phyloP scores from a whole-genome alignment of 2,888 invertebrate species.

The Oasisia sp. region DNA sequence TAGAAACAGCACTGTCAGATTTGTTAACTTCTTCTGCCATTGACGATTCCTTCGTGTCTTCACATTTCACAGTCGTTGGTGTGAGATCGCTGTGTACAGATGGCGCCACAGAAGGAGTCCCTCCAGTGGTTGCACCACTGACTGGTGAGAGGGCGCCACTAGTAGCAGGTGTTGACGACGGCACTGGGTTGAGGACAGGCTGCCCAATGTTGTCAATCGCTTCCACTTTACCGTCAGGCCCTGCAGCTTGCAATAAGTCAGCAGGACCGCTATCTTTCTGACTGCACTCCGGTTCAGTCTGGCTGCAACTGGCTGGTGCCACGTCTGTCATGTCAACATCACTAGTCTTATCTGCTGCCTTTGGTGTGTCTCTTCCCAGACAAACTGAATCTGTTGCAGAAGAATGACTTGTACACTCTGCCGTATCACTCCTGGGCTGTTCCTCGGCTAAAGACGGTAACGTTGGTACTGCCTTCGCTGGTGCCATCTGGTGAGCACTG shows the following conservation, averaged over 20 bases:
- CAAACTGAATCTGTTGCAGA: neutral
- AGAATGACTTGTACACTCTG: neutral
- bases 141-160: neutral
- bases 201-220: neutral
- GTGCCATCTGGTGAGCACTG: neutral
- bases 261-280: neutral
- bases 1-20: neutral
- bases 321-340: neutral
- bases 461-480: neutral
- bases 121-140: neutral
- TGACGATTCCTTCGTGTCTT: neutral
- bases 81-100: neutral
- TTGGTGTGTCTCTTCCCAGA: neutral
- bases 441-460: neutral
- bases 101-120: neutral
- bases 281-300: neutral
- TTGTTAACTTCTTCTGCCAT: slow-evolving; percentile 14
- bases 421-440: neutral
- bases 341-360: neutral
- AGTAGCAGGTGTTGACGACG: neutral
- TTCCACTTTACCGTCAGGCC: neutral
- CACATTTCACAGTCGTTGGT: neutral
- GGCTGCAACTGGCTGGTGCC: neutral
- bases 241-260: neutral
- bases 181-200: neutral